Conservation (phyloP, 2,113 vertebrate genomes). For the Bothrops jararaca region DNA sequence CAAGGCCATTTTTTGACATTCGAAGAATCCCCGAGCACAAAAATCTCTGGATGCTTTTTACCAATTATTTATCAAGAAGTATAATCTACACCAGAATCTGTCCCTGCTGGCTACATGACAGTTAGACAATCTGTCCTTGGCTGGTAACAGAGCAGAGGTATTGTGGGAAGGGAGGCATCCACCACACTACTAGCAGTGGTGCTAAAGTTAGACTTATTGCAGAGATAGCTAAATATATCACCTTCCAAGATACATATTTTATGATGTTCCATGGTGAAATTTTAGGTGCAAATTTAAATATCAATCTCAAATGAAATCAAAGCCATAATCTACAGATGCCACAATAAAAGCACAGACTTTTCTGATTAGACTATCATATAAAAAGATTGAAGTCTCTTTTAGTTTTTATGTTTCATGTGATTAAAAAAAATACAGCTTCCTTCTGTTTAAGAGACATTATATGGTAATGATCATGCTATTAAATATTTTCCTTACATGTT, state of each 20-base stretch:
- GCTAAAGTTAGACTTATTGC: constrained; percentile 81
- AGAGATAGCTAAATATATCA: constrained; percentile 78
- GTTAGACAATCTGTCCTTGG: constrained; percentile 81
- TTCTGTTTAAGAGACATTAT: constrained; percentile 13
- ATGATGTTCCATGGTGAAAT: constrained; percentile 49
- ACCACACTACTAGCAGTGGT: constrained; percentile 64
- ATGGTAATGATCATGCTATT: background rate
- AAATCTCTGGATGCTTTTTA: constrained; percentile 74
- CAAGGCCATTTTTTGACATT: constrained; percentile 66
- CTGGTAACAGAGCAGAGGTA: constrained; percentile 75
- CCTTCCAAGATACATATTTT: constrained; percentile 70
- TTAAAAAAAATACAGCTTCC: constrained; percentile 33
- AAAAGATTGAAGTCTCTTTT: background rate
- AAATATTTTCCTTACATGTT: background rate
- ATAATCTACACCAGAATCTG: constrained; percentile 81
- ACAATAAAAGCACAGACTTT: constrained; percentile 24
- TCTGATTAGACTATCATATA: constrained; percentile 33
- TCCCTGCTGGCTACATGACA: constrained; percentile 74
- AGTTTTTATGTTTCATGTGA: constrained; percentile 30
- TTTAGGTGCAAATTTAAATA: constrained; percentile 35
- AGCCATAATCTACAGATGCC: constrained; percentile 1
- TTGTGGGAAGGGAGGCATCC: constrained; percentile 79
- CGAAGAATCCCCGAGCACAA: constrained; percentile 75
- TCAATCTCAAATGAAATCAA: constrained; percentile 35
- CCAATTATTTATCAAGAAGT: constrained; percentile 81